phyloP scores from a whole-genome alignment of 2,797 vertebrate genomes.

The Morelia viridis region DNA sequence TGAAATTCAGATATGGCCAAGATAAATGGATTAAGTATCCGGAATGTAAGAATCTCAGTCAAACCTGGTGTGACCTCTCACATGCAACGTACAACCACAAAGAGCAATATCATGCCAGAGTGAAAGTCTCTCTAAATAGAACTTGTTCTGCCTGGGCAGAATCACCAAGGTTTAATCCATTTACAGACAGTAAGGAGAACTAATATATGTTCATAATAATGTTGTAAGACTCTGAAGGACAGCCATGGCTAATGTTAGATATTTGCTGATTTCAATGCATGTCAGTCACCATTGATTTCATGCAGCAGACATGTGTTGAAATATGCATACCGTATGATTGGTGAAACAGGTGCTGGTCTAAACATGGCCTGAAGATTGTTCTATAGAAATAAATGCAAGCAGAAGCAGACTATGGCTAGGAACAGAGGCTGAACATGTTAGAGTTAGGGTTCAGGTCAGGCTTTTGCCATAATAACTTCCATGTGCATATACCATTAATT shows the following conservation, averaged over 20 bases:
- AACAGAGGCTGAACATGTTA: not conserved
- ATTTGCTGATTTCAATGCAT: not conserved
- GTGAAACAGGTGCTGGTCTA: not conserved
- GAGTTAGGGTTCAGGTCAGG: not conserved
- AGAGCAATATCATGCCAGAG: constrained; percentile 74
- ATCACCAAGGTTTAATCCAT: constrained; percentile 72
- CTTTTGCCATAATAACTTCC: not conserved
- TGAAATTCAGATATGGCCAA: constrained; percentile 71
- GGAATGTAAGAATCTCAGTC: constrained; percentile 72
- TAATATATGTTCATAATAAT: not conserved
- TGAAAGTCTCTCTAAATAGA: constrained; percentile 65
- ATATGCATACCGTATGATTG: not conserved
- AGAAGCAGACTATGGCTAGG: not conserved
- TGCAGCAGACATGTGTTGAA: not conserved
- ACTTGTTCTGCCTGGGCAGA: constrained; percentile 71
- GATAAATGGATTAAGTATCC: constrained; percentile 72
- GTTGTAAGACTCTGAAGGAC: not conserved
- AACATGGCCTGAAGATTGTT: not conserved
- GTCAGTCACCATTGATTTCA: not conserved
- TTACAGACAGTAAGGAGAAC: constrained; percentile 74
- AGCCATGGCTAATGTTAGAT: not conserved
- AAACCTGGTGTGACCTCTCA: constrained; percentile 77
- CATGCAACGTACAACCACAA: constrained; percentile 69
- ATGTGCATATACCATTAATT: not conserved
- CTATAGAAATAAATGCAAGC: not conserved